These are phyloP conservation scores for Neomicropteryx cornuta DNA, from an alignment of 1,140 invertebrate genomes.

Conservation along the genomic window DNA sequence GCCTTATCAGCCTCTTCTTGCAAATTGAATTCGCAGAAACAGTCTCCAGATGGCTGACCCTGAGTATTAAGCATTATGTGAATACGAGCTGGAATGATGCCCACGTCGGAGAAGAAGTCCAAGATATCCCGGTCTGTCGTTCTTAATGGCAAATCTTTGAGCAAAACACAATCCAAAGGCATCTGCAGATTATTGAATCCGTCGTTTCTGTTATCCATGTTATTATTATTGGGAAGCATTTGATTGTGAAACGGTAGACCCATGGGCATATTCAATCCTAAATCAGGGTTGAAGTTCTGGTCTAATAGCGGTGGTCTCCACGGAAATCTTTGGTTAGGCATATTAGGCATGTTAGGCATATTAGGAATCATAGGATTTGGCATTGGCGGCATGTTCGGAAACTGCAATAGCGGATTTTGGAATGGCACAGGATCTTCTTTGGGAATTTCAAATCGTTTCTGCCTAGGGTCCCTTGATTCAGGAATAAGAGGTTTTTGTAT, in stretches of 20 bases:
- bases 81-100: conserved; percentile 62
- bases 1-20: conserved; percentile 58
- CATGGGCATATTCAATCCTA: conserved; percentile 21
- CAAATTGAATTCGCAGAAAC: conserved; percentile 73
- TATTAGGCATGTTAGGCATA: conserved; percentile 3
- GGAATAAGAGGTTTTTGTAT: no score
- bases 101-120: conserved; percentile 68
- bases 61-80: conserved; percentile 61
- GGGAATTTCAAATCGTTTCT: conserved; percentile 13
- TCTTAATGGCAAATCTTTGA: conserved; percentile 63
- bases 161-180: conserved; percentile 50
- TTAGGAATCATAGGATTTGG: not conserved
- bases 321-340: conserved; percentile 13
- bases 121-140: conserved; percentile 65
- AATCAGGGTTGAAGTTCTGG: conserved; percentile 17
- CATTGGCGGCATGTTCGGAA: no score
- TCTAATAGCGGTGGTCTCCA: conserved; percentile 21
- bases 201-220: conserved; percentile 12
- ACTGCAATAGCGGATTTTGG: no score
- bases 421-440: not conserved
- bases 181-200: conserved; percentile 17
- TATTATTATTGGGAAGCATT: conserved; percentile 17
- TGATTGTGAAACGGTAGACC: conserved; percentile 21
- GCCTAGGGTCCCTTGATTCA: conserved; percentile 20
- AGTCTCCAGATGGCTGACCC: conserved; percentile 65